Percentiles rank a stretch among this genome's conserved stretches.
These are phyloP conservation scores for Ectemnius cavifrons DNA, from an alignment of 2,888 invertebrate species.

Conservation along the genomic window DNA sequence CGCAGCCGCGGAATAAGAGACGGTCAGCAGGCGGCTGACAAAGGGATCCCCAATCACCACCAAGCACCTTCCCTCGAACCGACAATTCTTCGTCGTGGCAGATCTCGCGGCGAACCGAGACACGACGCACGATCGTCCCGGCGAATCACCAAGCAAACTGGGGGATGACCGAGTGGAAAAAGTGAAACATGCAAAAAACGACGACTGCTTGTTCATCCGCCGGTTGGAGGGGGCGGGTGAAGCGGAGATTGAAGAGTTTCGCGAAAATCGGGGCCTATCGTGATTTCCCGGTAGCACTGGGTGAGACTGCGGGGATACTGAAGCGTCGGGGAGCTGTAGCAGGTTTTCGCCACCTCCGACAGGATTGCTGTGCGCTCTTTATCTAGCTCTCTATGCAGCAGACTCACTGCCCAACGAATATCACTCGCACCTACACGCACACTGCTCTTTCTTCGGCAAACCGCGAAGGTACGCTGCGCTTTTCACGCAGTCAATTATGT, in stretches of 20 bases:
- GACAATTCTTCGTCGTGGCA: not conserved
- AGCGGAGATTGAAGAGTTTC: constrained; percentile 4
- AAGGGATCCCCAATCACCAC: constrained; percentile 9
- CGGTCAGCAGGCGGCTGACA: constrained; percentile 4
- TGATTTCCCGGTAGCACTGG: not conserved
- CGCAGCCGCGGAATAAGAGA: constrained; percentile 20
- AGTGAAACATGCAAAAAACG: constrained; percentile 57
- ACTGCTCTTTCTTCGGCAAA: constrained; percentile 10
- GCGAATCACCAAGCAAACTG: constrained; percentile 40
- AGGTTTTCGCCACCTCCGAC: not conserved
- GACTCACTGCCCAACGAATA: constrained; percentile 17
- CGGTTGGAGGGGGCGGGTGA: not conserved
- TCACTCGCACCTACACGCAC: constrained; percentile 1
- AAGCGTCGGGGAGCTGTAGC: not conserved
- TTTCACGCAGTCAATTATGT: constrained; percentile 49
- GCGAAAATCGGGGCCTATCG: constrained; percentile 3
- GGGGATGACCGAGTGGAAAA: constrained; percentile 40
- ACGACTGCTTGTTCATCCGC: constrained; percentile 51
- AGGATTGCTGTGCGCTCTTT: not conserved
- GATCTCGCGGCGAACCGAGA: too few species aligned
- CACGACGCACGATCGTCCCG: constrained; percentile 33
- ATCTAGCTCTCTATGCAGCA: constrained; percentile 3
- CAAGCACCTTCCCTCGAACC: constrained; percentile 16
- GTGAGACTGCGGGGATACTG: not conserved
- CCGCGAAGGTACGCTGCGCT: constrained; percentile 14